phyloP scores from a whole-genome alignment of 2,888 invertebrate genomes.

The Epinotia ramella region DNA sequence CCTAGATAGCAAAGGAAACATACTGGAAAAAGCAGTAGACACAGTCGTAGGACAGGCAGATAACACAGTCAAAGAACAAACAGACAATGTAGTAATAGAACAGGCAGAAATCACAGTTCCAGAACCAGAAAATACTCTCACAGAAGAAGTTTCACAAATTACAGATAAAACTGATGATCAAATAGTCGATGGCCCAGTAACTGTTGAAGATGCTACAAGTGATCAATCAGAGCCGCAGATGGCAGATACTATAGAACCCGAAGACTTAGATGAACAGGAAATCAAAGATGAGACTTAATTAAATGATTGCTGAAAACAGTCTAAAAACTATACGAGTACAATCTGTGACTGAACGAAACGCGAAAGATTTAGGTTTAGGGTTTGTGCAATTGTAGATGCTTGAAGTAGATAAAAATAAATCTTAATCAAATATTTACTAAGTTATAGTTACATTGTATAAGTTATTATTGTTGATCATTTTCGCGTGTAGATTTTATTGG shows the following conservation, averaged over 20 bases:
- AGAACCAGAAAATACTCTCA: constrained; percentile 27
- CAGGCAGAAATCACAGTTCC: constrained; percentile 11
- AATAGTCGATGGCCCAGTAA: constrained; percentile 22
- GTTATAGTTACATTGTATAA: too few species aligned
- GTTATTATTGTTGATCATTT: neutral
- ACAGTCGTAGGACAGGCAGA: constrained; percentile 36
- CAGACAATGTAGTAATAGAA: constrained; percentile 33
- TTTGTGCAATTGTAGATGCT: constrained; percentile 34
- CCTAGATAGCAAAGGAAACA: constrained; percentile 4
- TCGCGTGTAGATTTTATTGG: neutral
- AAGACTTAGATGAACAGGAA: constrained; percentile 21
- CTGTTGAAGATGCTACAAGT: constrained; percentile 12
- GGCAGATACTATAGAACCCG: constrained; percentile 26
- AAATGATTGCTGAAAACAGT: constrained; percentile 16
- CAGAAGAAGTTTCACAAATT: constrained; percentile 18
- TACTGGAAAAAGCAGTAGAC: constrained; percentile 6
- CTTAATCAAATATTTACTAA: neutral
- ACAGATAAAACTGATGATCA: constrained; percentile 16
- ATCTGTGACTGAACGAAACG: constrained; percentile 36
- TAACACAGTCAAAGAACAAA: constrained; percentile 45
- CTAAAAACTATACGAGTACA: constrained; percentile 21
- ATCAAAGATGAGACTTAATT: constrained; percentile 16
- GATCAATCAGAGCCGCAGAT: constrained; percentile 23
- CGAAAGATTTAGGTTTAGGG: constrained; percentile 42
- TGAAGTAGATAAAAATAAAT: constrained; percentile 27